Base-by-base conservation (phyloP, 2,113 vertebrate species). In the Poicephalus meyeri region DNA sequence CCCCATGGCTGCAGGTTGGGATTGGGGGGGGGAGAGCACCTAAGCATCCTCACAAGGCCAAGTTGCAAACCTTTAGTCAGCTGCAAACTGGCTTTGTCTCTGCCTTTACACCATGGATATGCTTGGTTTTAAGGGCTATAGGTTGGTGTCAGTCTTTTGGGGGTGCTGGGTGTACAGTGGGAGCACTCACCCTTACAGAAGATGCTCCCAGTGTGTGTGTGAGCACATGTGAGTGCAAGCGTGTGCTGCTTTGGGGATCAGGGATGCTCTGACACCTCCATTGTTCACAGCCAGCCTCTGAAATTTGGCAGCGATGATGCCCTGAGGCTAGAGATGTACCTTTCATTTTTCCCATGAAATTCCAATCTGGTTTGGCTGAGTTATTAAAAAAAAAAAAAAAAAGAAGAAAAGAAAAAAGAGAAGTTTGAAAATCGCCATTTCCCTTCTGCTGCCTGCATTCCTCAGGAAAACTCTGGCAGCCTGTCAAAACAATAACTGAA, bases 401-500 rank as follows among this genome's bases (percentile, higher is more conserved):
- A 77, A 83, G 69, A 74, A 80, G 17, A 87, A 55, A 33, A 33
- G 31, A 33, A 55, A 94, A 85, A 13, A 58, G 21, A 58, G 56
- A 91, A 88, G 81, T 96, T 95, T 91, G 78, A 96, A 97, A 96
- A 95, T 93, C 73, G 46, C 96, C 95, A 96, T 97, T 97, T 97
- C 96, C 96, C 95, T 97, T 96, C 95, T 96, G 95, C 93, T 95
- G 92, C 95, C 92, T 96, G 96, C 95, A 95, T 97, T 97, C 95
- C 92, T 96, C 95, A 76, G 95, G 96, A 97, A 96, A 96, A 88
- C 86, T 93, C 92, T 97, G 96, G 96, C 96, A 96, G 96, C 83
- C 96, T 96, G 93, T 96, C 96, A 97, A 93, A 95, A 97, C 93
- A 97, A 96, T 96, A 97, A 96, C 96, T 96, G 95, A 96, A 96